These are phyloP conservation scores for Macroglossus sobrinus DNA, from an alignment of 2,113 vertebrate genomes.

Conservation along the genomic window DNA sequence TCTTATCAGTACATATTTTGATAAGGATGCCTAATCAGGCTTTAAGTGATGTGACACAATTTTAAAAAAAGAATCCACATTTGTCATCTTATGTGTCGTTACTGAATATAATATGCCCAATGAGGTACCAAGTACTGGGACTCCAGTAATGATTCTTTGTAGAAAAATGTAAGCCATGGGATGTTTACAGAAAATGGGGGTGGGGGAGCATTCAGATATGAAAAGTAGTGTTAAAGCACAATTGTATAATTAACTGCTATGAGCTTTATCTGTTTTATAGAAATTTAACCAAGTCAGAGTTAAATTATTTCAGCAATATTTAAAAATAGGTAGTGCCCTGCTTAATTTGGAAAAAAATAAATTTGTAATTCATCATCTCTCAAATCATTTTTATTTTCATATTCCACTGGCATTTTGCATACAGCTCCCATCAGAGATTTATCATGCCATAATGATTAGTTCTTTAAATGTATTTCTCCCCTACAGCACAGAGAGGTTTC, in stretches of 20 bases:
- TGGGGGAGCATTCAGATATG: slow-evolving; percentile 53
- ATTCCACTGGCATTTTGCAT: background rate
- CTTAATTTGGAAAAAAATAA: background rate
- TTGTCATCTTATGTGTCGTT: slow-evolving; percentile 68
- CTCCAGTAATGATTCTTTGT: slow-evolving; percentile 57
- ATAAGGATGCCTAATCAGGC: slow-evolving; percentile 77
- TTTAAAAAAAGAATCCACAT: slow-evolving; percentile 45
- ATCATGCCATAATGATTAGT: background rate
- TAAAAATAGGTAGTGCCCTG: background rate
- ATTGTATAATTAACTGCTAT: slow-evolving; percentile 72
- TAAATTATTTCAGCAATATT: slow-evolving; percentile 62
- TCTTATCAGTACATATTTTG: slow-evolving; percentile 79
- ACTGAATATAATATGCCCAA: slow-evolving; percentile 71
- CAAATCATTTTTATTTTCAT: background rate
- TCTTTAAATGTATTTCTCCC: background rate
- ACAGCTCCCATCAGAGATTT: background rate
- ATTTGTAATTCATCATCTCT: background rate
- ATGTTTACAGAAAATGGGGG: slow-evolving; percentile 59
- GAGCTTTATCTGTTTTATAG: slow-evolving; percentile 68
- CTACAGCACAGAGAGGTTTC: background rate
- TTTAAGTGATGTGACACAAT: slow-evolving; percentile 72
- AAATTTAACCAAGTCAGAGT: slow-evolving; percentile 69
- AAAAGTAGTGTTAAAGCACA: slow-evolving; percentile 61
- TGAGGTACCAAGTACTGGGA: slow-evolving; percentile 36
- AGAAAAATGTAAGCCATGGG: slow-evolving; percentile 48